Conservation (phyloP, 2,797 vertebrate species). For the Urophycis tenuis region DNA sequence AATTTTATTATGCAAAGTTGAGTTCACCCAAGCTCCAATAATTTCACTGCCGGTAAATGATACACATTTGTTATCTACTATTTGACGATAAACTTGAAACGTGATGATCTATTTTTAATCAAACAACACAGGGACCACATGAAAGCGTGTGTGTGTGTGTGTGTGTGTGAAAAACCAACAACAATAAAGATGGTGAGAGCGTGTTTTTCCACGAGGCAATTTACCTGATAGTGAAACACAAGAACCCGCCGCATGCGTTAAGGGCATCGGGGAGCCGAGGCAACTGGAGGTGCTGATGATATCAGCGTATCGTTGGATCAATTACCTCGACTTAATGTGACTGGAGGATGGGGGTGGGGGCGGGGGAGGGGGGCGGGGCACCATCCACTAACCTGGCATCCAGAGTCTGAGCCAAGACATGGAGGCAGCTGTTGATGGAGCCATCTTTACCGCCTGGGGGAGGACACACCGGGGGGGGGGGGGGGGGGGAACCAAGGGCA, state of each 20-base stretch:
- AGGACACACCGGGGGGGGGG: too few relatives aligned
- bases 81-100: neutral
- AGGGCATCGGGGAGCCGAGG: too few relatives aligned
- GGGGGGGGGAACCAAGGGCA: neutral
- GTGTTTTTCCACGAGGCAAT: too few relatives aligned
- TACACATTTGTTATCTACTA: too few relatives aligned
- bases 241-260: too few relatives aligned
- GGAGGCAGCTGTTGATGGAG: slow-evolving; percentile 83
- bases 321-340: slow-evolving; percentile 48
- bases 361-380: slow-evolving; percentile 36
- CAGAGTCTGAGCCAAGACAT: slow-evolving; percentile 84
- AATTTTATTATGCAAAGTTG: too few relatives aligned
- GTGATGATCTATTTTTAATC: neutral
- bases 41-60: too few relatives aligned
- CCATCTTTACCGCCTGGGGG: slow-evolving; percentile 77
- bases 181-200: too few relatives aligned
- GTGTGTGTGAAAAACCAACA: too few relatives aligned
- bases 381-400: slow-evolving; percentile 82
- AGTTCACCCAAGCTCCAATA: too few relatives aligned
- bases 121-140: neutral
- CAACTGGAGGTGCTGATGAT: too few relatives aligned
- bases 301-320: slow-evolving; percentile 29
- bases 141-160: neutral
- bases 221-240: too few relatives aligned
- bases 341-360: slow-evolving; percentile 30